phyloP scores from a whole-genome alignment of 2,888 invertebrate genomes.

The Seira musarum region DNA sequence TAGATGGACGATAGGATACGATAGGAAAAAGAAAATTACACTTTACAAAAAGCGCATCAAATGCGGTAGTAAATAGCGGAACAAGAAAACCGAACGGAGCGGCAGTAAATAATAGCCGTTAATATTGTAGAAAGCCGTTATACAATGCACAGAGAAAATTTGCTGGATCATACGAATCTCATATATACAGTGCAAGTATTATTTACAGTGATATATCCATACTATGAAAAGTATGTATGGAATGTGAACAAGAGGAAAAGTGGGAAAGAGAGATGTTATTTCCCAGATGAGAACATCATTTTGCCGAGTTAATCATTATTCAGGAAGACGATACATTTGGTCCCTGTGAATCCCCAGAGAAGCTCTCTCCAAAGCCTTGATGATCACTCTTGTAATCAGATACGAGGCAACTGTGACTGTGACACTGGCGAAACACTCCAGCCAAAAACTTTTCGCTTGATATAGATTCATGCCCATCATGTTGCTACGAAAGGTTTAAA shows the following conservation, averaged over 20 bases:
- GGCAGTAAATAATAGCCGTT: slow-evolving; percentile 56
- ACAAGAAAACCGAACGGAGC: slow-evolving; percentile 1
- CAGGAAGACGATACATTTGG: slow-evolving; percentile 70
- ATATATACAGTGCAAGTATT: too few species aligned
- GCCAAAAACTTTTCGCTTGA: background rate
- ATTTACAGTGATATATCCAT: background rate
- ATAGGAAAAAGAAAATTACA: background rate
- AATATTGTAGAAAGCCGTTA: slow-evolving; percentile 40
- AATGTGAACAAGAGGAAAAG: slow-evolving; percentile 1
- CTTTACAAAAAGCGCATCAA: background rate
- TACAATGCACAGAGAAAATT: slow-evolving; percentile 45
- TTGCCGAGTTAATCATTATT: slow-evolving; percentile 70
- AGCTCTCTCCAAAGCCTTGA: slow-evolving; percentile 65
- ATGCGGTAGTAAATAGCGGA: background rate
- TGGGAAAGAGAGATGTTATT: slow-evolving; percentile 66
- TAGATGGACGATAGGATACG: background rate
- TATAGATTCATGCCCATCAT: too few species aligned
- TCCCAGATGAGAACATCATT: slow-evolving; percentile 69
- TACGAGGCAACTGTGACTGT: slow-evolving; percentile 67
- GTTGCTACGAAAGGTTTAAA: too few species aligned
- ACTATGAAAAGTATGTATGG: background rate
- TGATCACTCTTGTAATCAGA: slow-evolving; percentile 68
- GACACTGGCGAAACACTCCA: background rate
- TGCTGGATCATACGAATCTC: too few species aligned
- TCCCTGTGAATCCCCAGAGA: slow-evolving; percentile 67